Conservation (phyloP, 2,888 invertebrate species). For the Ectemnius continuus region DNA sequence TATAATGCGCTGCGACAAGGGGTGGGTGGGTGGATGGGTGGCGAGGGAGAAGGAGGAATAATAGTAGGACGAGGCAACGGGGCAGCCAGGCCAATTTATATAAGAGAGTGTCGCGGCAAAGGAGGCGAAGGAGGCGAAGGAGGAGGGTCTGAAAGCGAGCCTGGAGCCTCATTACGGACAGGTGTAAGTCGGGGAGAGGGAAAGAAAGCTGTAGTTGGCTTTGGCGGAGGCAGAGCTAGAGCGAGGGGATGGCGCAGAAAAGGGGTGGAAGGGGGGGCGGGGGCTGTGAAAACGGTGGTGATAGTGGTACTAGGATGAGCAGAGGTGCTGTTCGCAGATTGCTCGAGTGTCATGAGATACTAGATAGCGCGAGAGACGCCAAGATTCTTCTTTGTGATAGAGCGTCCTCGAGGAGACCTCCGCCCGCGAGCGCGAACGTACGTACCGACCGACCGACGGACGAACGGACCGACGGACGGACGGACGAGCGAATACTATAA, state of each 20-base stretch:
- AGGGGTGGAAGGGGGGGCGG: conserved; percentile 13
- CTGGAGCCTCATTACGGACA: too few relatives aligned
- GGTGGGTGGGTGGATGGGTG: conserved; percentile 54
- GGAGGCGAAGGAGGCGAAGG: neutral
- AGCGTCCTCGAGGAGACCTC: conserved; percentile 22
- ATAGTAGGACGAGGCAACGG: too few relatives aligned
- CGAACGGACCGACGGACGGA: conserved; percentile 9
- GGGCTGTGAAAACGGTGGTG: conserved; percentile 67
- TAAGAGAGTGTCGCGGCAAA: too few relatives aligned
- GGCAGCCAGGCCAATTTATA: too few relatives aligned
- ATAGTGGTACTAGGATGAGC: conserved; percentile 64
- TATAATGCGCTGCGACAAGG: conserved; percentile 66
- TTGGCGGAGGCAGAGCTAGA: too few relatives aligned
- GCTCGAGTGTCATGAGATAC: too few relatives aligned
- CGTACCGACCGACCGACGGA: conserved; percentile 7
- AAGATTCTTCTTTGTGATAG: conserved; percentile 38
- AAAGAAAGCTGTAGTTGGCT: neutral
- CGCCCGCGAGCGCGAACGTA: conserved; percentile 18
- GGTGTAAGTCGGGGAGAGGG: neutral
- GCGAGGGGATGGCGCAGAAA: neutral
- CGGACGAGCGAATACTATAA: conserved; percentile 1
- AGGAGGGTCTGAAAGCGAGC: neutral
- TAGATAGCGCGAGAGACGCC: too few relatives aligned
- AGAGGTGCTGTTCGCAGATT: too few relatives aligned
- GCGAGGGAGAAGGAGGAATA: conserved; percentile 43